Evolutionary conservation across 2,888 invertebrate genomes (phyloP).

Genomic region (Drosophila pullipes): DNA sequence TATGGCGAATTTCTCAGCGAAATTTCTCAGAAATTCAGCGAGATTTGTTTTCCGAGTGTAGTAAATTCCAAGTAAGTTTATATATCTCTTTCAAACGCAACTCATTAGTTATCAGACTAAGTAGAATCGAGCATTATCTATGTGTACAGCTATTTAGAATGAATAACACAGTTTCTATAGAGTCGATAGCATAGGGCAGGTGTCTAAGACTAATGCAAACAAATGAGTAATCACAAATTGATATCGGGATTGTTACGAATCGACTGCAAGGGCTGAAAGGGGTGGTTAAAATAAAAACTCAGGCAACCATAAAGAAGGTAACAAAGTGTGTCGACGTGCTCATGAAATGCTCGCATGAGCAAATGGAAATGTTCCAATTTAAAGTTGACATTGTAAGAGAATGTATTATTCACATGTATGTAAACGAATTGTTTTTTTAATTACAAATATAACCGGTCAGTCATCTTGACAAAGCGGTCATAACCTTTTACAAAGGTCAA

Average conservation of each 20-base stretch:
- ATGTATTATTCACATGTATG: neutral
- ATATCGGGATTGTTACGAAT: conserved; percentile 31
- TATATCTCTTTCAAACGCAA: neutral
- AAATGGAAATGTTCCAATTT: conserved; percentile 25
- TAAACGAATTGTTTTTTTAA: neutral
- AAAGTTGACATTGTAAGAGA: neutral
- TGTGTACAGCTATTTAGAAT: conserved; percentile 4
- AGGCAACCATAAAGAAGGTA: conserved; percentile 24
- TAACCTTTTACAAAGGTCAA: conserved; percentile 40
- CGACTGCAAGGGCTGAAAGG: neutral
- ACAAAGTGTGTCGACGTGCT: conserved; percentile 26
- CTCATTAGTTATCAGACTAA: conserved; percentile 14
- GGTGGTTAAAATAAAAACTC: conserved; percentile 16
- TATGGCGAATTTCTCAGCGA: neutral
- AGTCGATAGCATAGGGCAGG: conserved; percentile 28
- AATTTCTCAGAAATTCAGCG: too few species aligned
- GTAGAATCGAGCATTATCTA: conserved; percentile 20
- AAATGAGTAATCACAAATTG: conserved; percentile 45
- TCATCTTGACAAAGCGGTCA: conserved; percentile 17
- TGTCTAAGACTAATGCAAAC: conserved; percentile 30
- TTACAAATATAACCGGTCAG: conserved; percentile 21
- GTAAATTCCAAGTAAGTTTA: neutral
- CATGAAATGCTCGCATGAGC: conserved; percentile 2
- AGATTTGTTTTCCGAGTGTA: neutral
- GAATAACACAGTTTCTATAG: conserved; percentile 5